Percentiles rank a stretch among this genome's conserved stretches.
phyloP scores from a whole-genome alignment of 2,888 invertebrate genomes.

The Papilio protenor region DNA sequence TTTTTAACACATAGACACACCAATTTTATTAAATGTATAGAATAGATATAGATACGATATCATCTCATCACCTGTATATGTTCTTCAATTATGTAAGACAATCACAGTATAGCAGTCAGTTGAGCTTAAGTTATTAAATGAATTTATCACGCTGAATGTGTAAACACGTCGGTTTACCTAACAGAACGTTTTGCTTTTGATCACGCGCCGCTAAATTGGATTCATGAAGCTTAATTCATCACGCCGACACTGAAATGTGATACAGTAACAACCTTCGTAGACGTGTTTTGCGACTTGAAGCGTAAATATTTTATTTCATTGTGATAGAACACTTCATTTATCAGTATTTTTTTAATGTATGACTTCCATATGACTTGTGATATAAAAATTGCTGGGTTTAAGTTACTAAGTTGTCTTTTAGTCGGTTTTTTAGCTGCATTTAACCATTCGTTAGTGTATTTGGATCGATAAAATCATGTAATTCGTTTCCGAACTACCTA shows the following conservation, averaged over 20 bases:
- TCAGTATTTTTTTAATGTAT: too few relatives aligned
- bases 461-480: too few relatives aligned
- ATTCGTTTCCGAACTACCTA: too few relatives aligned
- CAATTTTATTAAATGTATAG: too few relatives aligned
- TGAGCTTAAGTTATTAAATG: slow-evolving; percentile 15
- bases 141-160: slow-evolving; percentile 19
- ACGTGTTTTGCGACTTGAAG: background rate
- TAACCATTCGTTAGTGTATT: too few relatives aligned
- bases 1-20: too few relatives aligned
- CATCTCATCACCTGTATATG: background rate
- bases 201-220: slow-evolving; percentile 16
- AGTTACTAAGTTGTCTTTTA: too few relatives aligned
- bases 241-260: slow-evolving; percentile 20
- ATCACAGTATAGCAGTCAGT: background rate
- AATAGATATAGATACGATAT: background rate
- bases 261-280: slow-evolving; percentile 11
- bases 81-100: background rate
- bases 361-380: too few relatives aligned
- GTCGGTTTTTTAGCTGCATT: too few relatives aligned
- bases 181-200: slow-evolving; percentile 23
- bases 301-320: background rate
- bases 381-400: too few relatives aligned
- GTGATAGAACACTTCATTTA: too few relatives aligned
- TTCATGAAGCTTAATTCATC: slow-evolving; percentile 24
- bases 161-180: slow-evolving; percentile 26